Conservation (phyloP, 1,140 invertebrate genomes). For the Pomphorhynchus laevis region DNA sequence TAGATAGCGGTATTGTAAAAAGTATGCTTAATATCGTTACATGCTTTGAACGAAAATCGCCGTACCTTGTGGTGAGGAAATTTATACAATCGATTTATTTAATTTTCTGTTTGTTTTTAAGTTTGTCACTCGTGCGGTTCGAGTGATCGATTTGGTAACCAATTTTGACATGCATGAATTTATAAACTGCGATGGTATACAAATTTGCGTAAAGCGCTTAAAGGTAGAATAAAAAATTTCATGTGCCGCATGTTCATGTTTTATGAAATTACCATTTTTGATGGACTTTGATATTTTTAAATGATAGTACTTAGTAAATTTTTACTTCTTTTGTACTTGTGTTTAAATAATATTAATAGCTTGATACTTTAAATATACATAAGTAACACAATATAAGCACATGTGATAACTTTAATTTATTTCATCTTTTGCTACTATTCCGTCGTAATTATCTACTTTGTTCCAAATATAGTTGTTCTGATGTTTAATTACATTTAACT, state of each 20-base stretch:
- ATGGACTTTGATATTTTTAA: neutral
- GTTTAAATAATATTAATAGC: no score
- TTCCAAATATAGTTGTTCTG: no score
- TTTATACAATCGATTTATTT: neutral
- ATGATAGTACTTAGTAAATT: neutral
- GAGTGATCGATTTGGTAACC: slow-evolving; percentile 60
- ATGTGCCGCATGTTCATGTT: neutral
- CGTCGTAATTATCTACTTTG: no score
- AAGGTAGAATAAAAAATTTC: slow-evolving; percentile 16
- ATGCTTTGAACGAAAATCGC: slow-evolving; percentile 37
- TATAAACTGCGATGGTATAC: slow-evolving; percentile 41
- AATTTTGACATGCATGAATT: slow-evolving; percentile 61
- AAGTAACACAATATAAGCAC: no score
- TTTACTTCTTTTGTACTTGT: neutral
- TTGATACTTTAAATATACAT: no score
- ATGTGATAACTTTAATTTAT: no score
- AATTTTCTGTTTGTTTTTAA: slow-evolving; percentile 17
- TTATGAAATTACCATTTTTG: neutral
- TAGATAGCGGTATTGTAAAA: slow-evolving; percentile 62
- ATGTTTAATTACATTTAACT: no score
- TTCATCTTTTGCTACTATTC: no score
- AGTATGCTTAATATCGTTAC: slow-evolving; percentile 48
- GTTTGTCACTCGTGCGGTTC: slow-evolving; percentile 53
- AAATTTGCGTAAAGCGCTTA: slow-evolving; percentile 26
- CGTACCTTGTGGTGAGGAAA: slow-evolving; percentile 40